Conservation (phyloP, 2,113 vertebrate genomes). For the Prinia subflava region DNA sequence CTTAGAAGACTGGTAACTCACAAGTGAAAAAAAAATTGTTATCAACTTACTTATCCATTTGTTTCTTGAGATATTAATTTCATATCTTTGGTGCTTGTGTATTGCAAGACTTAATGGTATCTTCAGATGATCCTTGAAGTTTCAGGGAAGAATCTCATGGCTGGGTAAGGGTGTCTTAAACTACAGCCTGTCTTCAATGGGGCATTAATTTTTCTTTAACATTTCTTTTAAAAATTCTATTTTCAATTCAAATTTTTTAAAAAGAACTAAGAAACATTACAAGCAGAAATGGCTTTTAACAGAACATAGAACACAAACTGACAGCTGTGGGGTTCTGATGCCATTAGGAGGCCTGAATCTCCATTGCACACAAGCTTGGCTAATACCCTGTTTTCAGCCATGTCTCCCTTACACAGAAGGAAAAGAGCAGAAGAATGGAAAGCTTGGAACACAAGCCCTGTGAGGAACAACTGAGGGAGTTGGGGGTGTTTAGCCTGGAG, state of each 20-base stretch:
- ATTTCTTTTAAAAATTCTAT: not conserved
- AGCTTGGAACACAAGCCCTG: not conserved
- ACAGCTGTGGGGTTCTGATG: not conserved
- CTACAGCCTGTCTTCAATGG: not conserved
- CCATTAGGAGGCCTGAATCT: not conserved
- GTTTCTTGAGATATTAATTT: not conserved
- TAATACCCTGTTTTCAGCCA: not conserved
- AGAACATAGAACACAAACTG: not conserved
- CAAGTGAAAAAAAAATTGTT: not conserved
- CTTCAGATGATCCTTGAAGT: not conserved
- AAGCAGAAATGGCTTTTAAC: not conserved
- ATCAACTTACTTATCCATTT: not conserved
- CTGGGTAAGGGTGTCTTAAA: fast-evolving
- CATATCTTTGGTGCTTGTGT: not conserved
- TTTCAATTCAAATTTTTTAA: not conserved
- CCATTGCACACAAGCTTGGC: not conserved
- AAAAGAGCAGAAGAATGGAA: not conserved
- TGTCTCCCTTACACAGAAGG: fast-evolving
- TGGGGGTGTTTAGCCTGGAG: not conserved
- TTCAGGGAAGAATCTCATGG: not conserved
- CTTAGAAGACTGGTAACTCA: not conserved
- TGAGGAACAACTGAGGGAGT: not conserved
- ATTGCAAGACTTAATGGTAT: not conserved
- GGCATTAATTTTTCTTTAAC: not conserved
- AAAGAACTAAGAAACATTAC: not conserved